phyloP scores from a whole-genome alignment of 2,113 vertebrate genomes.

The Suncus etruscus region DNA sequence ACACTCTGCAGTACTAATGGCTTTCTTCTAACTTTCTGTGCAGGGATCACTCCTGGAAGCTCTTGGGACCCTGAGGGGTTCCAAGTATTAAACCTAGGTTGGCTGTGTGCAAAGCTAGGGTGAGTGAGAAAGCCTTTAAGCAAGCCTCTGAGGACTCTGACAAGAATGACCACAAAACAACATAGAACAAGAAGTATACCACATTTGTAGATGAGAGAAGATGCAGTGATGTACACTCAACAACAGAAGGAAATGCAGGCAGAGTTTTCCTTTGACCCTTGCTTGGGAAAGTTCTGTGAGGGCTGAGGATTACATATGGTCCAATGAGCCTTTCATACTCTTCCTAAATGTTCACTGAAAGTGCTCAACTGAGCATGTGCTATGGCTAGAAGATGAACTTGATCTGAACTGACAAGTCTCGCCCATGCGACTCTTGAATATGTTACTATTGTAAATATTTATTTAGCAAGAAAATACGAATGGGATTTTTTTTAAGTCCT shows the following conservation, averaged over 20 bases:
- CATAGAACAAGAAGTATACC: background rate
- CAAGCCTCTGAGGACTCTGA: fast-evolving
- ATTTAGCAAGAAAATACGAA: background rate
- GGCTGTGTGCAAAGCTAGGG: too few relatives aligned
- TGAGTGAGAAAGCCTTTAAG: background rate
- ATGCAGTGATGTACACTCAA: background rate
- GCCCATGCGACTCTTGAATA: background rate
- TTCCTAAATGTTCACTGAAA: background rate
- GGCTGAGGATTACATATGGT: background rate
- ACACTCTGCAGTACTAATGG: too few relatives aligned
- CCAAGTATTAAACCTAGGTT: too few relatives aligned
- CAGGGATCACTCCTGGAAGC: too few relatives aligned
- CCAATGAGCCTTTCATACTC: background rate
- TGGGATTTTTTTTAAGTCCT: background rate
- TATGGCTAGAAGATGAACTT: background rate
- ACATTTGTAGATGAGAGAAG: background rate
- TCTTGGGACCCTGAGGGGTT: too few relatives aligned
- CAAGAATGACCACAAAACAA: background rate
- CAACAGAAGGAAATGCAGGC: background rate
- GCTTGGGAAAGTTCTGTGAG: background rate
- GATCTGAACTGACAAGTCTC: background rate
- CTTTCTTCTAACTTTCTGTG: too few relatives aligned
- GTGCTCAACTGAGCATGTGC: background rate
- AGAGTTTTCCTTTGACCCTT: background rate
- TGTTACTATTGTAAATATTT: background rate